These are phyloP conservation scores for Crocuta crocuta DNA, from an alignment of 2,113 vertebrate species.

Conservation along the genomic window DNA sequence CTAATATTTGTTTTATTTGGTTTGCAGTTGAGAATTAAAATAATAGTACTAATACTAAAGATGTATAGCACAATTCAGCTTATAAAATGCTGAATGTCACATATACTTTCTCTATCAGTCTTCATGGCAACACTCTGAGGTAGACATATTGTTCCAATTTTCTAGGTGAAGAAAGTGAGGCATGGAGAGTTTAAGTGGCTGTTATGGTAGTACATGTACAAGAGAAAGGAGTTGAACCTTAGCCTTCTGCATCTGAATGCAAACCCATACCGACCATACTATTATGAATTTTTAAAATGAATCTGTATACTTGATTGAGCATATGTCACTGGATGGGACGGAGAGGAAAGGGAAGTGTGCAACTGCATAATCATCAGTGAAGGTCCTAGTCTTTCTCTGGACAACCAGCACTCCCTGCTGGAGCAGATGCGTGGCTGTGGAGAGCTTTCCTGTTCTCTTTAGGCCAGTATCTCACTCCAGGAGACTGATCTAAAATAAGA, in stretches of 20 bases:
- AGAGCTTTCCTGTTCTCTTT: not conserved
- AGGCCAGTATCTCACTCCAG: not conserved
- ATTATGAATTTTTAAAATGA: not conserved
- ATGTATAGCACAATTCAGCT: not conserved
- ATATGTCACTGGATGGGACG: not conserved
- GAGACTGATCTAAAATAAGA: not conserved
- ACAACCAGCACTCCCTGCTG: not conserved
- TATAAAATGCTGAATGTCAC: not conserved
- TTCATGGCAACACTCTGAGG: not conserved
- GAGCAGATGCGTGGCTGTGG: not conserved
- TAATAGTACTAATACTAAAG: not conserved
- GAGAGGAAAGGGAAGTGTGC: not conserved
- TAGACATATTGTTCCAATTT: not conserved
- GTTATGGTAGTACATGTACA: not conserved
- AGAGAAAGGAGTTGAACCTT: not conserved
- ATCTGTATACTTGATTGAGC: not conserved
- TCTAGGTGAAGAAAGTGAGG: not conserved
- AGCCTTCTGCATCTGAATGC: not conserved
- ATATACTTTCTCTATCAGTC: not conserved
- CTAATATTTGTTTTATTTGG: not conserved
- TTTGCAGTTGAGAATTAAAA: not conserved
- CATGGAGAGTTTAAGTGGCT: not conserved
- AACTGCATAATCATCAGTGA: not conserved
- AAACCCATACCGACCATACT: not conserved
- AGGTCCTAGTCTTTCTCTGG: not conserved